A percentile compares a stretch with the other conserved stretches of the same genome.
phyloP scores from a whole-genome alignment of 2,888 invertebrate genomes.

The Nephrotoma guestfalica region DNA sequence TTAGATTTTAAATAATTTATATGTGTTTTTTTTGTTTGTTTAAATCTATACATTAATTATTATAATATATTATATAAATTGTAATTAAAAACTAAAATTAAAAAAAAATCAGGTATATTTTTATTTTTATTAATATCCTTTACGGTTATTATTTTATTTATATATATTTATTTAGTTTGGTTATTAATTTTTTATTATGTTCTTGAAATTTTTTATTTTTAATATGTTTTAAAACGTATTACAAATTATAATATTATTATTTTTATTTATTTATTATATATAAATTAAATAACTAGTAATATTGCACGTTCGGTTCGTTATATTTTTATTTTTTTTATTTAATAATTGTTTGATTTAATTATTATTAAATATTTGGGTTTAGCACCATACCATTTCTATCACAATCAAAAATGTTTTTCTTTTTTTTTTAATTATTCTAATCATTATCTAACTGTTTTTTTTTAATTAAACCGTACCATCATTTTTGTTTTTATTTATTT shows the following conservation, averaged over 20 bases:
- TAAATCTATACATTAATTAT: neutral
- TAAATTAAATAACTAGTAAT: conserved; percentile 31
- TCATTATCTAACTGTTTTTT: neutral
- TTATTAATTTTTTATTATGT: conserved; percentile 4
- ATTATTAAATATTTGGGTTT: conserved; percentile 25
- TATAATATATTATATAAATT: neutral
- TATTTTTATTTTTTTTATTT: conserved; percentile 10
- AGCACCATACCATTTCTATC: conserved; percentile 27
- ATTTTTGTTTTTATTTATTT: neutral
- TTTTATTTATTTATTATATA: neutral
- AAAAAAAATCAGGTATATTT: conserved; percentile 7
- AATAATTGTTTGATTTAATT: conserved; percentile 6
- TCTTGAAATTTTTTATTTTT: neutral
- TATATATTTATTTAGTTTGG: neutral
- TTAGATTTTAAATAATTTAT: conserved; percentile 1
- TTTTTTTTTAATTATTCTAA: conserved; percentile 2
- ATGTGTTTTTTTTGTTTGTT: neutral
- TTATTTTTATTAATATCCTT: neutral
- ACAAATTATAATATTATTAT: neutral
- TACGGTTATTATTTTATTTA: conserved; percentile 1
- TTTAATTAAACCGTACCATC: neutral
- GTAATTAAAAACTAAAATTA: conserved; percentile 1
- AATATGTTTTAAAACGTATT: neutral
- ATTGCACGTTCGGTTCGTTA: conserved; percentile 33
- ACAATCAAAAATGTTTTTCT: conserved; percentile 15